Percentiles rank a stretch among this genome's conserved stretches.
Conservation (phyloP, 2,888 invertebrate genomes). For the Ennomos erosarius region DNA sequence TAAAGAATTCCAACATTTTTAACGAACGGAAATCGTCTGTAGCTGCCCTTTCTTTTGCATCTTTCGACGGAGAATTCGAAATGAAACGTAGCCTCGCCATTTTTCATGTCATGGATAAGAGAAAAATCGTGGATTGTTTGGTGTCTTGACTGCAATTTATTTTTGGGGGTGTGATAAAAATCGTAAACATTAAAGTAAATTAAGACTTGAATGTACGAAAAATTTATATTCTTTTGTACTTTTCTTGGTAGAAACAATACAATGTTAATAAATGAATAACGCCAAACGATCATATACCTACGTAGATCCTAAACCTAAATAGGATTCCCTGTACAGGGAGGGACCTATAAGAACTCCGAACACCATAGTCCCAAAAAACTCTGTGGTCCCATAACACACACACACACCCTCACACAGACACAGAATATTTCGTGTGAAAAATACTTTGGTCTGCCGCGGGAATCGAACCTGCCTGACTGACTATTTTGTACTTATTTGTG, state of each 20-base stretch:
- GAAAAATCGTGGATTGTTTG: constrained; percentile 29
- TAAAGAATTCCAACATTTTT: constrained; percentile 81
- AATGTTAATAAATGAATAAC: no score
- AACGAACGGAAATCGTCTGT: constrained; percentile 84
- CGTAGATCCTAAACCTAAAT: no score
- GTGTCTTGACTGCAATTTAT: constrained; percentile 18
- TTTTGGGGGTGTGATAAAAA: constrained; percentile 4
- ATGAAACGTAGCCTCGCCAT: constrained; percentile 71
- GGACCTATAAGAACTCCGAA: no score
- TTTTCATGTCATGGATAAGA: constrained; percentile 59
- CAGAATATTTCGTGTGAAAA: no score
- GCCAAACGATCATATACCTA: no score
- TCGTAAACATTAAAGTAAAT: neutral
- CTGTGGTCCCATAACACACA: no score
- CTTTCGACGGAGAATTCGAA: constrained; percentile 74
- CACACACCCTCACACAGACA: no score
- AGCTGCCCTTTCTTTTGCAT: constrained; percentile 73
- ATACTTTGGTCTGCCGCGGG: no score
- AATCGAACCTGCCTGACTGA: no score
- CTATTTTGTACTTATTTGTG: constrained; percentile 4
- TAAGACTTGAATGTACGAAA: neutral
- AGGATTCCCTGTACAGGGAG: no score
- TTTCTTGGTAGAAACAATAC: no score
- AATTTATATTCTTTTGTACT: neutral
- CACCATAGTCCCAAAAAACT: no score